Evolutionary conservation across 2,888 invertebrate species (phyloP).

Genomic region (Chymomyza fuscimana): DNA sequence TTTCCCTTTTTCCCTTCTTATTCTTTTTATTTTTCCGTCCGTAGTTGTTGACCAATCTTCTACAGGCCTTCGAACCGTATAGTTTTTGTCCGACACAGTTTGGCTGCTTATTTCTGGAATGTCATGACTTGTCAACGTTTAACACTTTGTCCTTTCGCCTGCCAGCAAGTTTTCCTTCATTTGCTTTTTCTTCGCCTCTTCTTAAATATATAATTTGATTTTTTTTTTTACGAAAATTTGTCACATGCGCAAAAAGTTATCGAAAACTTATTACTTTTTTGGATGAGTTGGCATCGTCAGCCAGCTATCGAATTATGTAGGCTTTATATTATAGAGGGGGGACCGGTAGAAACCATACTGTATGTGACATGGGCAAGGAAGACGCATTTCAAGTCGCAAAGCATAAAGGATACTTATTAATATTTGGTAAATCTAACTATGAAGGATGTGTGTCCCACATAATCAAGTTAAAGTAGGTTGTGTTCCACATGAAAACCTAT

Average conservation of each 20-base stretch:
- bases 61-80: background rate
- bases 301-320: slow-evolving; percentile 4
- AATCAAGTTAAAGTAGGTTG: too few species aligned
- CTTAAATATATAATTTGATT: slow-evolving; percentile 6
- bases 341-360: slow-evolving; percentile 17
- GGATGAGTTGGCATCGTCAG: slow-evolving; percentile 3
- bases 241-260: slow-evolving; percentile 67
- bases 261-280: slow-evolving; percentile 57
- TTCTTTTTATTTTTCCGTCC: background rate
- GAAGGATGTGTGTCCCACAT: too few species aligned
- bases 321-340: slow-evolving; percentile 19
- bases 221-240: slow-evolving; percentile 58
- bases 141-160: slow-evolving; percentile 68
- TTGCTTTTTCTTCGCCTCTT: slow-evolving; percentile 31
- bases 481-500: too few species aligned
- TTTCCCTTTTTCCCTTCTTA: background rate
- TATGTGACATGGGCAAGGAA: too few species aligned
- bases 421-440: too few species aligned
- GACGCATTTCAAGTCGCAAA: too few species aligned
- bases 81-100: background rate
- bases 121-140: slow-evolving; percentile 74
- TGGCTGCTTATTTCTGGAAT: slow-evolving; percentile 53
- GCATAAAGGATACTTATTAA: too few species aligned
- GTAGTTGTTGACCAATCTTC: slow-evolving; percentile 51
- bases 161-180: slow-evolving; percentile 39